A percentile compares a stretch with the other conserved stretches of the same genome.
These are phyloP conservation scores for Limnephilus auricula DNA, from an alignment of 2,888 invertebrate genomes.

Conservation along the genomic window DNA sequence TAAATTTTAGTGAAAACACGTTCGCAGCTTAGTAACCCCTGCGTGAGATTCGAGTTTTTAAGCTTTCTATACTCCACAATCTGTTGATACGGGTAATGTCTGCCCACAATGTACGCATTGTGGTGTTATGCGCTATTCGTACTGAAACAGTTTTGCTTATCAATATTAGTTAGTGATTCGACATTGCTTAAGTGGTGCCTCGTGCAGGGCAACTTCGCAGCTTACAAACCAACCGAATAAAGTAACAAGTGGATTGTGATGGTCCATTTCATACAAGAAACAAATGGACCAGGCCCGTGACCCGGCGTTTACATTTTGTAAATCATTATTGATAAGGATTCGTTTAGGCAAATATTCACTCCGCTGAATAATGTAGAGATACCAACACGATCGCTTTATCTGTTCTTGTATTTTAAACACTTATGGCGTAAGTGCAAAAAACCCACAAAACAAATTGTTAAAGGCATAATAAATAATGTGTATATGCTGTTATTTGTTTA, in stretches of 20 bases:
- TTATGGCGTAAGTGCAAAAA: background rate
- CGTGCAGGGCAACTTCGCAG: constrained; percentile 19
- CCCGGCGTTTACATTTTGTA: constrained; percentile 17
- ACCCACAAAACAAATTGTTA: background rate
- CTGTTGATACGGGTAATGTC: constrained; percentile 40
- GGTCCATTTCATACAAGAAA: background rate
- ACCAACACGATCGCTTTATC: background rate
- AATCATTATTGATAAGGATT: constrained; percentile 2
- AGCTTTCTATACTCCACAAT: constrained; percentile 13
- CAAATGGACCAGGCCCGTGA: constrained; percentile 8
- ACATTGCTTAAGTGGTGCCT: constrained; percentile 43
- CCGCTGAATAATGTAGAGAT: background rate
- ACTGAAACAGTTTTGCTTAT: constrained; percentile 44
- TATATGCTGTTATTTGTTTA: background rate
- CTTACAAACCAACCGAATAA: background rate
- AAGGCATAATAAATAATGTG: background rate
- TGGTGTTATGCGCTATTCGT: constrained; percentile 44
- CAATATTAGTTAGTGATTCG: constrained; percentile 36
- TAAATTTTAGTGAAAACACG: no score
- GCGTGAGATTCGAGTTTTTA: constrained; percentile 25
- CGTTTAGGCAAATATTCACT: constrained; percentile 13
- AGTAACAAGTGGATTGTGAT: constrained; percentile 20
- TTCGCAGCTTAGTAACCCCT: background rate
- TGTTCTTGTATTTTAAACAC: background rate
- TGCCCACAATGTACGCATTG: constrained; percentile 52